Evolutionary conservation across 2,888 invertebrate genomes (phyloP).

Genomic region (Schrankia costaestrigalis): DNA sequence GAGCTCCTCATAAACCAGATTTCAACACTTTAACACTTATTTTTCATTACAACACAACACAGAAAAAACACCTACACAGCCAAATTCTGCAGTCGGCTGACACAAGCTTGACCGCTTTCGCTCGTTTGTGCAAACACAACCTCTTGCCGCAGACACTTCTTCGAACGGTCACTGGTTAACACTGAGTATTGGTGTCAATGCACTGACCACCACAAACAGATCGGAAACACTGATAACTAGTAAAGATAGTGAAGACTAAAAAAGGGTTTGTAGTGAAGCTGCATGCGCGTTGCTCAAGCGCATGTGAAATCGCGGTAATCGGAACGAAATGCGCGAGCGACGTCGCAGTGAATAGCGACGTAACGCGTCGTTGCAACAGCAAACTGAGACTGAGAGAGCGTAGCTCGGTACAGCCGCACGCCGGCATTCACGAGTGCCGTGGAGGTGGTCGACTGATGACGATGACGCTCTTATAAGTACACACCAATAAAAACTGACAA

Average conservation of each 20-base stretch:
- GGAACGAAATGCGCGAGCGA: constrained; percentile 7
- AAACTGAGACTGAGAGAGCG: constrained; percentile 38
- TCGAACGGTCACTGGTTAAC: constrained; percentile 22
- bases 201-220: constrained; percentile 24
- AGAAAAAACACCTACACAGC: constrained; percentile 67
- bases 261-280: constrained; percentile 14
- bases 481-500: constrained; percentile 37
- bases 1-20: constrained; percentile 70
- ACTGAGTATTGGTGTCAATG: constrained; percentile 22
- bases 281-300: constrained; percentile 31
- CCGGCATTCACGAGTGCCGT: constrained; percentile 29
- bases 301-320: constrained; percentile 33
- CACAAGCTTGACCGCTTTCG: constrained; percentile 69
- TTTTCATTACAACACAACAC: constrained; percentile 72
- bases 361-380: constrained; percentile 37
- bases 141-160: constrained; percentile 37
- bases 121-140: constrained; percentile 58
- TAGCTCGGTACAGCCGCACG: constrained; percentile 18
- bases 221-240: constrained; percentile 8
- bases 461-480: constrained; percentile 24
- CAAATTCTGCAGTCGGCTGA: constrained; percentile 53
- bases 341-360: constrained; percentile 11
- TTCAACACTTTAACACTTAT: constrained; percentile 74
- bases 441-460: constrained; percentile 19
- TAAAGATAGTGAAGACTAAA: constrained; percentile 6